Evolutionary conservation across 2,888 invertebrate genomes (phyloP), one percentile per base, ranked within the genome.

Genomic region (Boloria euphrosyne): DNA sequence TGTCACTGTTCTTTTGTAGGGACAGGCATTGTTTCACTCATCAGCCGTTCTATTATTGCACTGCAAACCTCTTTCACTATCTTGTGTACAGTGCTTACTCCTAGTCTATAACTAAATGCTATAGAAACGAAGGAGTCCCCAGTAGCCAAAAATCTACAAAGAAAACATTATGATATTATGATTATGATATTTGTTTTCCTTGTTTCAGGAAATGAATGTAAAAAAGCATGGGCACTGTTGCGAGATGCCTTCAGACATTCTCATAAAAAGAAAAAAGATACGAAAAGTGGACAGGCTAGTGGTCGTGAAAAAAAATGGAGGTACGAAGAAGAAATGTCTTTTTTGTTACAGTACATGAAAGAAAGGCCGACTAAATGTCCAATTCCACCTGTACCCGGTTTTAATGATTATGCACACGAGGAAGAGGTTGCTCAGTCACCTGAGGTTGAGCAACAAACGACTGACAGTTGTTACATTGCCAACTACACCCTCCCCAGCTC

Each of bases 301-400:
- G 58, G 52, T 60, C 51, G 53, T 65, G 58, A 27, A 46, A 73
- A 69, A 65, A 71, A 73, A 68, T 73, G 73, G 73, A 70, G 68
- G 67, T 73, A 72, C 64, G 69, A 73, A 65, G 73, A 71, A 46
- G 71, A 71, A 62, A 73, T 73, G 73, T 58, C 66, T 58, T 73
- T 73, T 68, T 71, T 73, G 59, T 59, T 73, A 62, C 72, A 72
- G 50, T 66, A 71, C 62, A 62, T 70, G 58, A 73, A 71, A 63
- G 71, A 70, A 62, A 69, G 66, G 59, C 49, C 61, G 53, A 63
- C 62, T 57, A 57, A 17, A 67, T 67, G 67, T 62, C 63, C 58
- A 59, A 54, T 66, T 66, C 66, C 66, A 61, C 31, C 66, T 27
- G 57, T 66, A 61, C 62, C 66, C 31, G 66, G 50, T 52, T 66